A percentile compares a stretch with the other conserved stretches of the same genome.
These are phyloP conservation scores for Sebastes diaconus DNA, from an alignment of 2,797 vertebrate genomes.

Conservation along the genomic window DNA sequence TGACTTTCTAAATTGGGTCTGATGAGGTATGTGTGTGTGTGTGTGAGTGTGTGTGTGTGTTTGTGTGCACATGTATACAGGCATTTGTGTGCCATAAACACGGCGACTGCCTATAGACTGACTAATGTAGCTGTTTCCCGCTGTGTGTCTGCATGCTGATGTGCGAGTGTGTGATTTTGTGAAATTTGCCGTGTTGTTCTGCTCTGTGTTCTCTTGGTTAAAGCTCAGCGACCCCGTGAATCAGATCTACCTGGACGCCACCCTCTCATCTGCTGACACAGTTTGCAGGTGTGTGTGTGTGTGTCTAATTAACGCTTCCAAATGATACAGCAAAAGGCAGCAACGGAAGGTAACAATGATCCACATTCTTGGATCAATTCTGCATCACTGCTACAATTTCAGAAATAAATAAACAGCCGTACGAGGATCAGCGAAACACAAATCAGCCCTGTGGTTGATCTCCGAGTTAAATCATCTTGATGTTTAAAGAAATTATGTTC, in stretches of 20 bases:
- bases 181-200: slow-evolving; percentile 47
- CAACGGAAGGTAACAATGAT: slow-evolving; percentile 18
- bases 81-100: slow-evolving; percentile 27
- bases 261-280: slow-evolving; percentile 33
- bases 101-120: slow-evolving; percentile 20
- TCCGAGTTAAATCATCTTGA: slow-evolving; percentile 38
- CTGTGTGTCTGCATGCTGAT: slow-evolving; percentile 26
- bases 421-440: slow-evolving; percentile 24
- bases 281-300: neutral
- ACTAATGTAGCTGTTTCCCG: slow-evolving; percentile 35
- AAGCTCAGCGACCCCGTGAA: slow-evolving; percentile 16
- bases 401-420: slow-evolving; percentile 39
- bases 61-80: neutral
- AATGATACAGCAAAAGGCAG: slow-evolving; percentile 14
- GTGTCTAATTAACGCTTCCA: slow-evolving; percentile 4
- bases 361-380: slow-evolving; percentile 32
- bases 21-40: slow-evolving; percentile 29
- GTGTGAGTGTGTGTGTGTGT: neutral
- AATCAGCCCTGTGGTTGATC: slow-evolving; percentile 35
- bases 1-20: slow-evolving; percentile 75
- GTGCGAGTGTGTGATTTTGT: slow-evolving; percentile 36
- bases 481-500: slow-evolving; percentile 48
- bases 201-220: slow-evolving; percentile 23
- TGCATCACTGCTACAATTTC: slow-evolving; percentile 5
- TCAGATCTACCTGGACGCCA: slow-evolving; percentile 39